These are phyloP conservation scores for Adelges cooleyi DNA, from an alignment of 1,140 invertebrate genomes.

Conservation along the genomic window DNA sequence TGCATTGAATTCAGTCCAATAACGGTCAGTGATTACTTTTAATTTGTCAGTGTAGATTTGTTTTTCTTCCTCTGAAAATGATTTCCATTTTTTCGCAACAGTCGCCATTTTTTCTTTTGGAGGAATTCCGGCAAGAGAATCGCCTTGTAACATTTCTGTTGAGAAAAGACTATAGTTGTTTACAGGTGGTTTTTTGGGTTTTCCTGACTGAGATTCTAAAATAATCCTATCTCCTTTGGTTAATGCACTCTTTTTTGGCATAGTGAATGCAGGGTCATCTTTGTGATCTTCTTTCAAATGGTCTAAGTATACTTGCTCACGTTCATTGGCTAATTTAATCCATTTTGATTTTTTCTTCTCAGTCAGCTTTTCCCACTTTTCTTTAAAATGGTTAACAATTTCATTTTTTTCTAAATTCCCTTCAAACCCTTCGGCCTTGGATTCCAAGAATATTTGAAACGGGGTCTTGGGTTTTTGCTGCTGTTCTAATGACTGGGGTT, in stretches of 20 bases:
- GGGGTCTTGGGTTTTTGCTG: background rate
- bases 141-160: conserved; percentile 19
- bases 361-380: conserved; percentile 14
- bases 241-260: conserved; percentile 9
- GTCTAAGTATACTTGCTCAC: background rate
- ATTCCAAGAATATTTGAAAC: conserved; percentile 8
- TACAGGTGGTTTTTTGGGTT: conserved; percentile 9
- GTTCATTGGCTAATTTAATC: conserved; percentile 17
- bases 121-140: background rate
- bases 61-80: conserved; percentile 8
- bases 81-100: conserved; percentile 5
- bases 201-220: conserved; percentile 12
- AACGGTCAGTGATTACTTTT: conserved; percentile 13
- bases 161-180: conserved; percentile 22
- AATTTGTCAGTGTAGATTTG: conserved; percentile 18
- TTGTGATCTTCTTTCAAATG: conserved; percentile 17
- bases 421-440: background rate
- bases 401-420: background rate
- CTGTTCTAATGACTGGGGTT: background rate
- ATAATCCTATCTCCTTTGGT: conserved; percentile 21
- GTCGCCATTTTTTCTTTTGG: conserved; percentile 13
- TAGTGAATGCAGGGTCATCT: conserved; percentile 16
- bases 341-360: conserved; percentile 25
- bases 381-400: conserved; percentile 1
- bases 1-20: conserved; percentile 10